Evolutionary conservation across 2,888 invertebrate genomes (phyloP), one percentile per base, ranked within the genome.

Genomic region (Volucella bombylans): DNA sequence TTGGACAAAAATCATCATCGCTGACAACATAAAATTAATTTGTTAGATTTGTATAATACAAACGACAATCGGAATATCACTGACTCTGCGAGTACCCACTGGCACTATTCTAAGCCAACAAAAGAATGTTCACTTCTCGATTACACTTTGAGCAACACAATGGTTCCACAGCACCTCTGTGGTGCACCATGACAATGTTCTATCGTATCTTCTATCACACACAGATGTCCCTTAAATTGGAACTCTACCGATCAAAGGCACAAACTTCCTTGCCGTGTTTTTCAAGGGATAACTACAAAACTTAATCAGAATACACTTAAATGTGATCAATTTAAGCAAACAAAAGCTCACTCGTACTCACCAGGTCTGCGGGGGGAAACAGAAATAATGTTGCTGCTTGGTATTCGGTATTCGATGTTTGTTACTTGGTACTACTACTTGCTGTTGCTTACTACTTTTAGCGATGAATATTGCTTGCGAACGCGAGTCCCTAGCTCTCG

Each of bases 371-470:
- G 72, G 64, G 2, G 31, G 31, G 31, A 31, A 31, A 31, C 31
- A 6, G 31, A 81, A 76, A 79, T 74, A 85, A 85, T 85, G 85
- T 85, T 85, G 81, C 85, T 85, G 81, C 81, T 78, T 80, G 52
- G 31, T 31, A 31, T 6, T 31, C 6, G 31, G 6, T 31, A 31
- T 31, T 31, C 31, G 31, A 31, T 31, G 31, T 31, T 31, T 85
- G 76, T 81, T 85, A 81, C 81, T 78, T 80, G 52, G 49, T 68
- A 62, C 65, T 74, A 65, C 64, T 82, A 47, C 31, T 50, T 81
- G 62, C 57, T 81, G 55, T 47, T 72, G 43, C 54, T 31, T 67
- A 39, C 38, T 57, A 64, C 45, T 76, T 64, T 61, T 41, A 47
- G 39, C 41, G 78, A 72, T 72, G 68, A 72, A 77, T 85, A 68